Evolutionary conservation across 2,797 vertebrate species (phyloP), one percentile per base, ranked within the genome.

Genomic region (Hippoglossus hippoglossus): DNA sequence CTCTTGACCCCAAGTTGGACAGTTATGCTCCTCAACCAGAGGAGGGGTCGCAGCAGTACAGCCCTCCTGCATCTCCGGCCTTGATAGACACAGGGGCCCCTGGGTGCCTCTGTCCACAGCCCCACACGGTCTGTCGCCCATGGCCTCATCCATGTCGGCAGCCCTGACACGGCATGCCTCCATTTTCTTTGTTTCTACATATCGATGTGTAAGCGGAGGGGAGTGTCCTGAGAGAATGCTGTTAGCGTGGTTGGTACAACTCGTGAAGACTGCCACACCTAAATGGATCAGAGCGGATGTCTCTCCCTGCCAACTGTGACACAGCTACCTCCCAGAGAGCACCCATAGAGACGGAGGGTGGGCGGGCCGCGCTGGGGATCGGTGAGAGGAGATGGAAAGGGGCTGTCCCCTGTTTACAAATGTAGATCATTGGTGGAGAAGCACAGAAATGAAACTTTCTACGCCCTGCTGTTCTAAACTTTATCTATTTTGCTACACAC

Each of bases 391-490:
- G 70, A 73, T 21, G 51, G 72, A 75, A 19, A 46, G 55, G 81
- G 81, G 70, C 79, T 77, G 63, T 73, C 81, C 85, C 90, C 81
- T 91, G 93, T 94, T 94, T 94, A 93, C 92, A 93, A 84, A 83
- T 66, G 80, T 76, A 84, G 73, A 82, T 81, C 60, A 81, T 66
- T 73, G 81, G 73, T 83, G 77, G 75, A 85, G 79, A 89, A 91
- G 88, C 91, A 91, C 91, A 92, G 75, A 28, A 73, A 76, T 77
- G 21, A 60, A 87, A 86, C 81, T 84, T 84, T 87, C 63, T 80
- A 77, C 31, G 41, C 31, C 49, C 62, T 8, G 62, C 75, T 82
- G 26, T 75, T 71, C 31, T 12, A 57, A 60, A 68, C 39, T 26
- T 57, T 13, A 31, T 52, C 68, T 26, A 36, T 77, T 82, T 79